A percentile compares a stretch with the other conserved stretches of the same genome.
Evolutionary conservation across 2,797 vertebrate species (phyloP).

Genomic region (Acanthis flammea): DNA sequence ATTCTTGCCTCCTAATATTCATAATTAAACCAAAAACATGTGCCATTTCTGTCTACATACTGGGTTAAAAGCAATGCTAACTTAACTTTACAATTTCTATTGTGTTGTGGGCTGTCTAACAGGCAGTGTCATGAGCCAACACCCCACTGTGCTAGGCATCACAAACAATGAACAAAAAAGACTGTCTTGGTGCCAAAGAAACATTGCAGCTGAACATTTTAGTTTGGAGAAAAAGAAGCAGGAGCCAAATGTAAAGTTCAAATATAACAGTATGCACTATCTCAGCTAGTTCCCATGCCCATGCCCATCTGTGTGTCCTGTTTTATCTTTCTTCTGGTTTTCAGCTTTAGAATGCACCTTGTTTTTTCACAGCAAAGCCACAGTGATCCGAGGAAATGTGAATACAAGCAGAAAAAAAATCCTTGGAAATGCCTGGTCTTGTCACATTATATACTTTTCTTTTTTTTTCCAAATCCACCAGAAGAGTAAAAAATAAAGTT

Average conservation of each 20-base stretch:
- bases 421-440: not conserved
- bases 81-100: not conserved
- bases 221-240: not conserved
- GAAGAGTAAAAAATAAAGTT: not conserved
- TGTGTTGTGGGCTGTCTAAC: not conserved
- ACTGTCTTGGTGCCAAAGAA: not conserved
- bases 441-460: not conserved
- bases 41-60: not conserved
- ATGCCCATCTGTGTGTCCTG: not conserved
- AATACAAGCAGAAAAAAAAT: slow-evolving; percentile 1
- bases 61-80: not conserved
- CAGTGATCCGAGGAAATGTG: not conserved
- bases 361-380: not conserved
- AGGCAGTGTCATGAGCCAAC: not conserved
- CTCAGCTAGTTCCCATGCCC: not conserved
- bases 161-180: not conserved
- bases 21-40: not conserved
- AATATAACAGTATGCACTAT: not conserved
- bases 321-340: not conserved
- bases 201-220: not conserved
- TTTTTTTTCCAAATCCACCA: not conserved
- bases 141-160: not conserved
- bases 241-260: not conserved
- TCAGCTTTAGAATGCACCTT: not conserved
- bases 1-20: not conserved